Evolutionary conservation across 1,140 invertebrate species (phyloP).

Genomic region (Phymorhynchus buccinoides): DNA sequence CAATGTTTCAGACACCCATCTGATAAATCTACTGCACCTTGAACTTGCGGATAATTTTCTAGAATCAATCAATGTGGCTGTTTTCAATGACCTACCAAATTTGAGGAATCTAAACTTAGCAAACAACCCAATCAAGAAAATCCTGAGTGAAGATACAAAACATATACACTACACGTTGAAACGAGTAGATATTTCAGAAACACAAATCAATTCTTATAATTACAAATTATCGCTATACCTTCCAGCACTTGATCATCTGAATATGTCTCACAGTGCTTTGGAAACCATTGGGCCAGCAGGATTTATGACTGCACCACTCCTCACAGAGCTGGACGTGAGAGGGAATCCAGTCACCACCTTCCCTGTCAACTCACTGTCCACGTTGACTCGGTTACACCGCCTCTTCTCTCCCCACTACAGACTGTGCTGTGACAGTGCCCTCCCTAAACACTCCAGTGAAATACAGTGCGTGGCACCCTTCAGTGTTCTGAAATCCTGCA

Average conservation of each 20-base stretch:
- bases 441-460: slow-evolving; percentile 25
- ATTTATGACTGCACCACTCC: background rate
- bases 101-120: slow-evolving; percentile 15
- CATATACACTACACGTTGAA: background rate
- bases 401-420: slow-evolving; percentile 41
- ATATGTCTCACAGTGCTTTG: background rate
- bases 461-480: slow-evolving; percentile 24
- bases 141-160: slow-evolving; percentile 4
- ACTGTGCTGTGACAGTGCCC: slow-evolving; percentile 46
- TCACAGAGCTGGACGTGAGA: background rate
- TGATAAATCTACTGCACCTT: background rate
- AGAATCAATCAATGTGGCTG: background rate
- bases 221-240: background rate
- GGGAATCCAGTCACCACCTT: background rate
- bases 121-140: background rate
- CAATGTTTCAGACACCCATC: slow-evolving; percentile 1
- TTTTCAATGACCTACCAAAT: slow-evolving; percentile 14
- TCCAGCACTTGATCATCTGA: background rate
- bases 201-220: background rate
- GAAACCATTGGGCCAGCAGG: background rate
- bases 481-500: slow-evolving; percentile 52
- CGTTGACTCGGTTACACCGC: background rate
- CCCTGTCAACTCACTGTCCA: background rate
- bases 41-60: slow-evolving; percentile 34
- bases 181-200: background rate